These are phyloP conservation scores for Phaenicophaeus curvirostris DNA, from an alignment of 2,797 vertebrate species.

Conservation along the genomic window DNA sequence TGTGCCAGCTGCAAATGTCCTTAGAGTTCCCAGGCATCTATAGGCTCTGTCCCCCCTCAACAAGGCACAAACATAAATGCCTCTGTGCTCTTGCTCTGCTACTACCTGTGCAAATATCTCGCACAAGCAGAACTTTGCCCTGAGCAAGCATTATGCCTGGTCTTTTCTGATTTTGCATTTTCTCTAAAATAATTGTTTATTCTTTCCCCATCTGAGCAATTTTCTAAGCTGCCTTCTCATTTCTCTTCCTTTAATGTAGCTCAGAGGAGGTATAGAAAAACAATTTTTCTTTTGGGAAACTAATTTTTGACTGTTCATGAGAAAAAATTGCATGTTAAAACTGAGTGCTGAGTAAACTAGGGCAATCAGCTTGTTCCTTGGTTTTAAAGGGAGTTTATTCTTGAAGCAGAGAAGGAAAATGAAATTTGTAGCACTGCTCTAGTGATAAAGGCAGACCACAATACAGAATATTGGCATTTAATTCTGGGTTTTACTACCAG, in stretches of 20 bases:
- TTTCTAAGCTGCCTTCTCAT: background rate
- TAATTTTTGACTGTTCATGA: background rate
- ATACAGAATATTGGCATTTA: background rate
- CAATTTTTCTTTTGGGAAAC: background rate
- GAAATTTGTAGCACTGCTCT: background rate
- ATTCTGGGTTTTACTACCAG: background rate
- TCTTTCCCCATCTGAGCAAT: background rate
- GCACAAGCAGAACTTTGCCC: too few relatives aligned
- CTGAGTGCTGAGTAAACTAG: background rate
- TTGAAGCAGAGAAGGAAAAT: background rate
- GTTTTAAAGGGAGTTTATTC: background rate
- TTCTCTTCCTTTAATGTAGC: background rate
- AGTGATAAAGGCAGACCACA: background rate
- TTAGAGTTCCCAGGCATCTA: background rate
- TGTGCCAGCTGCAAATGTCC: background rate
- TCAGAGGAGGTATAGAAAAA: background rate
- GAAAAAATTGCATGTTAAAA: background rate
- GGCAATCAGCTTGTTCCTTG: background rate
- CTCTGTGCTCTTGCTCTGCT: background rate
- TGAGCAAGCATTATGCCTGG: background rate
- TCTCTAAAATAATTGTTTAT: background rate
- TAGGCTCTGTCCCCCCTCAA: background rate
- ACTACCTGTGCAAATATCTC: background rate
- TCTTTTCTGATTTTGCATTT: background rate
- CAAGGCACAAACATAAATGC: background rate